These are phyloP conservation scores for Furcifer pardalis DNA, from an alignment of 2,797 vertebrate species.

Conservation along the genomic window DNA sequence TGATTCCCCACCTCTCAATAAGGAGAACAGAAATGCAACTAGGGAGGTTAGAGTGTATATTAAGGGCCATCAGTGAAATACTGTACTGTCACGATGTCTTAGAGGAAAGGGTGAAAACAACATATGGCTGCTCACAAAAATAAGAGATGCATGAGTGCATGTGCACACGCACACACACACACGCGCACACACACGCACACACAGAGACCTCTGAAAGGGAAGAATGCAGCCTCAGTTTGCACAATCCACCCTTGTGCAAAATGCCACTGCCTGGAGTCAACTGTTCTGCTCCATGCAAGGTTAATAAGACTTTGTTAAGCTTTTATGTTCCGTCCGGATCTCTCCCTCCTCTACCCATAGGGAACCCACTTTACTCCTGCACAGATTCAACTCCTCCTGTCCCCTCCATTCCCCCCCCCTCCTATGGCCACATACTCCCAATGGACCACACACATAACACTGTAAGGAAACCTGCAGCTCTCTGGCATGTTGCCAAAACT, in stretches of 20 bases:
- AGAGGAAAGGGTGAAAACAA: background rate
- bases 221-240: background rate
- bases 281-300: background rate
- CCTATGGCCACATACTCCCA: background rate
- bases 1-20: background rate
- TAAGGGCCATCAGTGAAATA: too few relatives aligned
- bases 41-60: background rate
- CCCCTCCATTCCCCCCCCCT: rapidly evolving
- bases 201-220: background rate
- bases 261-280: background rate
- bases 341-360: background rate
- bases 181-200: too few relatives aligned
- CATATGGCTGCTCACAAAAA: too few relatives aligned
- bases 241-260: too few relatives aligned
- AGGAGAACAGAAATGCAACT: background rate
- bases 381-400: background rate
- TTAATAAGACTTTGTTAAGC: background rate
- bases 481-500: constrained; percentile 15
- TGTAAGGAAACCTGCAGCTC: constrained; percentile 40
- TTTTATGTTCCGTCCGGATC: background rate
- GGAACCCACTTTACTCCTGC: background rate
- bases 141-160: background rate
- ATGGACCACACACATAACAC: background rate
- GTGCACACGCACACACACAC: background rate
- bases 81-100: too few relatives aligned